Percentiles rank a stretch among this genome's conserved stretches.
phyloP scores from a whole-genome alignment of 2,113 vertebrate species.

The Candoia aspera region DNA sequence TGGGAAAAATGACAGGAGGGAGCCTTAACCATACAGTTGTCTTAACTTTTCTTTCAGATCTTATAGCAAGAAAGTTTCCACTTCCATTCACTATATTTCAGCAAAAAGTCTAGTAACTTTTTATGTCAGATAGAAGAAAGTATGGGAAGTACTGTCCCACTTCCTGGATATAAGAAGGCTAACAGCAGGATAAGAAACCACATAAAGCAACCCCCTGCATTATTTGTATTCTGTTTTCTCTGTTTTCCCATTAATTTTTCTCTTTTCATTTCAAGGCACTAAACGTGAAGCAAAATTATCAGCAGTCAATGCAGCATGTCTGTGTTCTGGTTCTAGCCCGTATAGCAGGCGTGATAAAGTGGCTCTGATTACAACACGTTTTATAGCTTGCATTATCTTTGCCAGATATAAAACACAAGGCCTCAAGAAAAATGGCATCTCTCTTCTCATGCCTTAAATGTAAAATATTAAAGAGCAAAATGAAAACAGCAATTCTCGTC shows the following conservation, averaged over 20 bases:
- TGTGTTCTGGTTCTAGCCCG: constrained; percentile 50
- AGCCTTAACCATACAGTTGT: constrained; percentile 16
- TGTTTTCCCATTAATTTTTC: constrained; percentile 58
- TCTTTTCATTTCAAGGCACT: constrained; percentile 58
- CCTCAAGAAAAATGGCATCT: constrained; percentile 48
- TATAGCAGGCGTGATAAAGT: constrained; percentile 56
- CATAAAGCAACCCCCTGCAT: constrained; percentile 36
- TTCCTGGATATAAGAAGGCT: constrained; percentile 27
- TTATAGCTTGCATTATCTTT: constrained; percentile 64
- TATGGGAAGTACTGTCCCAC: constrained; percentile 37
- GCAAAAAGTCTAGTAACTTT: constrained; percentile 34
- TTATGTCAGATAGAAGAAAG: constrained; percentile 33
- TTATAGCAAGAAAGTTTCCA: neutral
- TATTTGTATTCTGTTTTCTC: constrained; percentile 55
- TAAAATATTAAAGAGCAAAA: constrained; percentile 61
- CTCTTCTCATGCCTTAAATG: constrained; percentile 32
- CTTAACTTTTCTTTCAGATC: constrained; percentile 20
- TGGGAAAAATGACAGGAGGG: constrained; percentile 23
- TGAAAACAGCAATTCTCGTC: constrained; percentile 41
- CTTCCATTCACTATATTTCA: constrained; percentile 8
- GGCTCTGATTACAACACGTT: constrained; percentile 56
- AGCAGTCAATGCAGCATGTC: constrained; percentile 38
- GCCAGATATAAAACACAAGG: constrained; percentile 47
- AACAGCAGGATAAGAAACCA: constrained; percentile 56
- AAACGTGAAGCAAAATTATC: constrained; percentile 60